A percentile compares a stretch with the other conserved stretches of the same genome.
Evolutionary conservation across 2,113 vertebrate species (phyloP).

Genomic region (Sinocyclocheilus anshuiensis): DNA sequence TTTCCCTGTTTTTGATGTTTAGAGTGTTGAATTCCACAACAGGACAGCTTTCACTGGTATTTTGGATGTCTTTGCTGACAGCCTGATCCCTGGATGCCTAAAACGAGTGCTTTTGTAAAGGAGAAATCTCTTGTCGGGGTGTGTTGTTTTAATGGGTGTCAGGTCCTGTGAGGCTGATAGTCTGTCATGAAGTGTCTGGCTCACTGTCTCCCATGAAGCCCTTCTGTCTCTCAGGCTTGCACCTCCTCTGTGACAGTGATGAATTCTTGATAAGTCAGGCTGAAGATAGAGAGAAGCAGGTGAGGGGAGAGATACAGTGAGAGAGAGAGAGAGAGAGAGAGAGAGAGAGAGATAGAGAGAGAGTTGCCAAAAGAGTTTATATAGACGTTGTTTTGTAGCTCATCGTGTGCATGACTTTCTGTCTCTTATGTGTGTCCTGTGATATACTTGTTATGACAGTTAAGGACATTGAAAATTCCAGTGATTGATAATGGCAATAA

Average conservation of each 20-base stretch:
- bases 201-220: slow-evolving; percentile 35
- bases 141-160: slow-evolving; percentile 46
- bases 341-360: neutral
- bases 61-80: slow-evolving; percentile 37
- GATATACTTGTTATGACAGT: neutral
- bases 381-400: neutral
- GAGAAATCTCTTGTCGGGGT: neutral
- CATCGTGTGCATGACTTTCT: no score
- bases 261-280: slow-evolving; percentile 40
- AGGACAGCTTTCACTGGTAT: slow-evolving; percentile 20
- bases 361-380: neutral
- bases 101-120: slow-evolving; percentile 23
- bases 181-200: slow-evolving; percentile 40
- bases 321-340: neutral
- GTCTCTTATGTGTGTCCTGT: neutral
- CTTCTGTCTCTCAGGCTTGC: slow-evolving; percentile 15
- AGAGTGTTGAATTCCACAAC: slow-evolving; percentile 33
- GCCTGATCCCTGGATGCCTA: slow-evolving; percentile 8
- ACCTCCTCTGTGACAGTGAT: slow-evolving; percentile 40
- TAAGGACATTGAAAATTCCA: no score
- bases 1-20: slow-evolving; percentile 39
- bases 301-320: neutral
- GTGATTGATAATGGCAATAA: neutral
- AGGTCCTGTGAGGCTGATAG: slow-evolving; percentile 33
- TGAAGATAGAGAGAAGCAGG: neutral